Evolutionary conservation across 2,113 vertebrate genomes (phyloP).

Genomic region (Dipodomys merriami): DNA sequence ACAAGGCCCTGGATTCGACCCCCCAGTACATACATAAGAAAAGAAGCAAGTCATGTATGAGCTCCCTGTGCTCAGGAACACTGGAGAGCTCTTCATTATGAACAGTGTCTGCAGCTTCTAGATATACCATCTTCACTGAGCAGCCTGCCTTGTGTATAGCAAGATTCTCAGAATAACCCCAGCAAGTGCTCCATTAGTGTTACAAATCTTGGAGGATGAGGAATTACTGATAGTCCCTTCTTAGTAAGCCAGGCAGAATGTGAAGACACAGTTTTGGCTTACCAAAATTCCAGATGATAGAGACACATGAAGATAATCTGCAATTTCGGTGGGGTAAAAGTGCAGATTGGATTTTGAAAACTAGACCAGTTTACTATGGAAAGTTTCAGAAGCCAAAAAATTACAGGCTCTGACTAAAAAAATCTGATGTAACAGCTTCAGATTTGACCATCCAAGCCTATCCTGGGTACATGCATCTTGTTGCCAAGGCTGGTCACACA

Average conservation of each 20-base stretch:
- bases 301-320: constrained; percentile 44
- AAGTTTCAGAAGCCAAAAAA: constrained; percentile 3
- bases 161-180: too few species aligned
- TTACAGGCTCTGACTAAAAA: neutral
- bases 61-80: neutral
- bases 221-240: neutral
- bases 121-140: neutral
- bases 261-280: constrained; percentile 25
- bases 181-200: neutral
- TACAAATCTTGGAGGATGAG: neutral
- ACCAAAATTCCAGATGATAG: constrained; percentile 40
- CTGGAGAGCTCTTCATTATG: neutral
- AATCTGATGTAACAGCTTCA: neutral
- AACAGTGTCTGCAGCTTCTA: neutral
- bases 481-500: neutral
- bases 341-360: constrained; percentile 26
- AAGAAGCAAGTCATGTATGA: neutral
- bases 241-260: neutral
- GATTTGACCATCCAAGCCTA: neutral
- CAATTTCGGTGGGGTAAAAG: constrained; percentile 42
- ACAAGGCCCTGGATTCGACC: too few species aligned
- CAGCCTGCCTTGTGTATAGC: too few species aligned
- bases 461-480: neutral
- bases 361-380: constrained; percentile 64
- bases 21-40: neutral